Base-by-base conservation (phyloP, 2,113 vertebrate genomes). In the Centropristis striata region DNA sequence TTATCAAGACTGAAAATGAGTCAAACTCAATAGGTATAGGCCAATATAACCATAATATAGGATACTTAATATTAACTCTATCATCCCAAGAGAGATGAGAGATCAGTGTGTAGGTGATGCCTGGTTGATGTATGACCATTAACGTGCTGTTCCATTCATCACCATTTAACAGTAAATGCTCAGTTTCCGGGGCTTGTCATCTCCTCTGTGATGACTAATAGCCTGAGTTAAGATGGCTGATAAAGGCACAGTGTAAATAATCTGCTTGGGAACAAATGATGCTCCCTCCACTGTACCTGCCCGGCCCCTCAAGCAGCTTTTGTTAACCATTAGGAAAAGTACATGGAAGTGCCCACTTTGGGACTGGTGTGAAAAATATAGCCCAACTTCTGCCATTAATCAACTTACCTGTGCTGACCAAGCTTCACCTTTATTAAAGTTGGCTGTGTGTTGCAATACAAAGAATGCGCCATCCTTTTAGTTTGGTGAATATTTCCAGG, bases 161-260 rank as follows among this genome's bases (percentile, higher is more conserved):
- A 98, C 95, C 90, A 95, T 96, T 96, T 95, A 96, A 96, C 96
- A 96, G 96, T 96, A 96, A 97, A 96, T 95, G 95, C 95, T 96
- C 95, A 95, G 96, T 96, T 97, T 96, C 95, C 94, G 93, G 54
- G 95, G 93, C 94, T 96, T 96, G 96, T 97, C 96, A 93, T 96
- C 95, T 96, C 92, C 95, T 96, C 96, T 94, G 94, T 94, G 96
- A 96, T 98, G 98, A 99, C 96, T 96, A 97, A 98, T 97, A 95
- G 96, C 95, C 94, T 86, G 93, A 95, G 94, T 96, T 81, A 95
- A 95, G 96, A 96, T 93, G 82, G 88, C 94, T 96, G 97, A 98
- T 97, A 96, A 96, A 96, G 94, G 96, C 90, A 96, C 96, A 96
- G 96, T 96, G 96, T 96, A 97, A 91, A 96, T 97, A 96, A 97